Evolutionary conservation across 2,888 invertebrate genomes (phyloP).

Genomic region (Oxytorus armatus): DNA sequence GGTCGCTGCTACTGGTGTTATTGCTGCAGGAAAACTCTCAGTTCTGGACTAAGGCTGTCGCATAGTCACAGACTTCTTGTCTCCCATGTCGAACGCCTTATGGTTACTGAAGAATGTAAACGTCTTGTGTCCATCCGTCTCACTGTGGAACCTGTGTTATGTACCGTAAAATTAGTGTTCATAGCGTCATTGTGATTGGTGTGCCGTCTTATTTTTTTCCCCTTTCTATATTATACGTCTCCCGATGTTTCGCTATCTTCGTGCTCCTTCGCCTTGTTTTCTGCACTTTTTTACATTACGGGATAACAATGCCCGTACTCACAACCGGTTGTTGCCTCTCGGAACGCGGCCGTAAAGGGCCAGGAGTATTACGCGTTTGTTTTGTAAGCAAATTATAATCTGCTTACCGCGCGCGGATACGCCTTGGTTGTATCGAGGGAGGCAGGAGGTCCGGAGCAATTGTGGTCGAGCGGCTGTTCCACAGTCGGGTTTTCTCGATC

Average conservation of each 20-base stretch:
- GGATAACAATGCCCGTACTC: slow-evolving; percentile 70
- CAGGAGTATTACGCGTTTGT: slow-evolving; percentile 60
- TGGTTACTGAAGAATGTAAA: slow-evolving; percentile 15
- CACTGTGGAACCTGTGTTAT: slow-evolving; percentile 29
- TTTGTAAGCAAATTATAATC: slow-evolving; percentile 74
- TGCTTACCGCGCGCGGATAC: slow-evolving; percentile 66
- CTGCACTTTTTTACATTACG: slow-evolving; percentile 12
- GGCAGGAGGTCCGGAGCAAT: slow-evolving; percentile 44
- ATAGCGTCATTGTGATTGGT: slow-evolving; percentile 58
- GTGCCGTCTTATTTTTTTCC: slow-evolving; percentile 2
- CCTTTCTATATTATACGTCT: slow-evolving; percentile 13
- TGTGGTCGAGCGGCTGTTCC: slow-evolving; percentile 52
- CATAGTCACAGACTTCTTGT: slow-evolving; percentile 2
- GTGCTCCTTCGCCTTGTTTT: slow-evolving; percentile 30
- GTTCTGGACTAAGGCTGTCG: background rate
- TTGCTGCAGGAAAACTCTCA: slow-evolving; percentile 41
- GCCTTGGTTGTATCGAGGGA: slow-evolving; percentile 29
- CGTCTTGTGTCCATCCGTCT: background rate
- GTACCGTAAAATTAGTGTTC: slow-evolving; percentile 67
- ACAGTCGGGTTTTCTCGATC: slow-evolving; percentile 18
- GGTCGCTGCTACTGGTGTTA: slow-evolving; percentile 22
- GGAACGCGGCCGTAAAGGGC: slow-evolving; percentile 35
- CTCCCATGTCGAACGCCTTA: slow-evolving; percentile 9
- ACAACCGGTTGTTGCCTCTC: slow-evolving; percentile 65
- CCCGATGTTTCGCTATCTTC: background rate